Evolutionary conservation across 2,888 invertebrate species (phyloP).

Genomic region (Mythimna pallens): DNA sequence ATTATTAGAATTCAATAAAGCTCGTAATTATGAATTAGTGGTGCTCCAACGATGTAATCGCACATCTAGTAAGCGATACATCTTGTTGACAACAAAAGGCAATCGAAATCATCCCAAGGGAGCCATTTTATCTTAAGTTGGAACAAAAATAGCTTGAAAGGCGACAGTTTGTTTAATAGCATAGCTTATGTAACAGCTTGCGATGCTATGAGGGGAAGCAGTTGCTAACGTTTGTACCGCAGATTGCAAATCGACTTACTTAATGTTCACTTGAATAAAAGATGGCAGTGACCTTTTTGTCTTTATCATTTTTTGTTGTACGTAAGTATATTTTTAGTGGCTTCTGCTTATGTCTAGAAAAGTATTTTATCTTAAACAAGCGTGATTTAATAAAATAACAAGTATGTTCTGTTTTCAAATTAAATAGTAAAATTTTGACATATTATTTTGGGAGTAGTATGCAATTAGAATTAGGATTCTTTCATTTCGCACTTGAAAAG

Average conservation of each 20-base stretch:
- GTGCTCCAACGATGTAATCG: not conserved
- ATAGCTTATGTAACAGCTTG: slow-evolving; percentile 65
- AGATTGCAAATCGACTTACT: slow-evolving; percentile 61
- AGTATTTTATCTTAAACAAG: not conserved
- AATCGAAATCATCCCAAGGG: slow-evolving; percentile 68
- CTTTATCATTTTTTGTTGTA: slow-evolving; percentile 2
- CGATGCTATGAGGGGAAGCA: slow-evolving; percentile 51
- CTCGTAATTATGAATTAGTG: not conserved
- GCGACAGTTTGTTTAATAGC: slow-evolving; percentile 72
- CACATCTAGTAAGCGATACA: slow-evolving; percentile 21
- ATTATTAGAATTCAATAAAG: not conserved
- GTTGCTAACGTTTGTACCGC: slow-evolving; percentile 58
- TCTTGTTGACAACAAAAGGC: slow-evolving; percentile 55
- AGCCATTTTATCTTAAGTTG: slow-evolving; percentile 72
- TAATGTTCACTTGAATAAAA: slow-evolving; percentile 55
- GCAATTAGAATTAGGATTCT: not conserved
- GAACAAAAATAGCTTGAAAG: slow-evolving; percentile 70
- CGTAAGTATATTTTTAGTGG: not conserved
- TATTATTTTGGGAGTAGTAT: not conserved
- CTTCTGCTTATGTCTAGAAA: not conserved
- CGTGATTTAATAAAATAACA: not conserved
- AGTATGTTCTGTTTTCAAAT: too few relatives aligned
- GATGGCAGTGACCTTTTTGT: slow-evolving; percentile 23
- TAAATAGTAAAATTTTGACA: too few relatives aligned
- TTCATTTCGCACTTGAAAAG: not conserved